phyloP scores from a whole-genome alignment of 2,797 vertebrate genomes.

The Channa striata region DNA sequence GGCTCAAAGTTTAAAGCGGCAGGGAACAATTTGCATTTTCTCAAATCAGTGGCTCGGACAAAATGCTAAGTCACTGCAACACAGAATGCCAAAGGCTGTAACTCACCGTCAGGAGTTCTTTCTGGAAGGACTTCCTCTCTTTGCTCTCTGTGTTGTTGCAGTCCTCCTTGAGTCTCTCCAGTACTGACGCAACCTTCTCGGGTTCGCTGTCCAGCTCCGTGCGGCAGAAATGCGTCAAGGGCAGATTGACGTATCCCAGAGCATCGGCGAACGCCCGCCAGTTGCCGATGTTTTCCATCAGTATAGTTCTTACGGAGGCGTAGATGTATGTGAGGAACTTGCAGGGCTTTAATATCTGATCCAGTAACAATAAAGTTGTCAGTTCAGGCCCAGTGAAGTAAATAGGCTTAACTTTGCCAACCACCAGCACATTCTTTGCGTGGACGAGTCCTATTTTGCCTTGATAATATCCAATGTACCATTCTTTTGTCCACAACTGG shows the following conservation, averaged over 20 bases:
- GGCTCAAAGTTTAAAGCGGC: conserved; percentile 9
- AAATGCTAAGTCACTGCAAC: conserved; percentile 34
- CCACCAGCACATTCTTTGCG: conserved; percentile 92
- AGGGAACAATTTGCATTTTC: conserved; percentile 16
- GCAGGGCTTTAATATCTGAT: conserved; percentile 94
- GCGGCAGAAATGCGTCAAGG: conserved; percentile 91
- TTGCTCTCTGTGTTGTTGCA: conserved; percentile 91
- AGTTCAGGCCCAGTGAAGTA: conserved; percentile 91
- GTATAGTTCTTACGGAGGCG: conserved; percentile 92
- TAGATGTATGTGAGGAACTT: conserved; percentile 99
- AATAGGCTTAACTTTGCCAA: conserved; percentile 90
- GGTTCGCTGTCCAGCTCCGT: conserved; percentile 92
- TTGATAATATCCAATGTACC: conserved; percentile 97
- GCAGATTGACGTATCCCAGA: conserved; percentile 90
- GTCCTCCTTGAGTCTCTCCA: conserved; percentile 97
- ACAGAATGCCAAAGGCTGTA: conserved; percentile 32
- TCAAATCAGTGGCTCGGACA: not conserved
- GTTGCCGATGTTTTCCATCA: conserved; percentile 97
- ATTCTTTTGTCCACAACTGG: conserved; percentile 97
- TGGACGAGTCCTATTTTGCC: conserved; percentile 94
- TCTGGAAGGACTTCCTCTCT: conserved; percentile 97
- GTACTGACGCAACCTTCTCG: conserved; percentile 92
- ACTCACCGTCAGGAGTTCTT: conserved; percentile 95
- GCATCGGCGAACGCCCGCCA: conserved; percentile 94
- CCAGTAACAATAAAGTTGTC: conserved; percentile 88